These are phyloP conservation scores for Atethmia centrago DNA, from an alignment of 2,888 invertebrate species.

Conservation along the genomic window DNA sequence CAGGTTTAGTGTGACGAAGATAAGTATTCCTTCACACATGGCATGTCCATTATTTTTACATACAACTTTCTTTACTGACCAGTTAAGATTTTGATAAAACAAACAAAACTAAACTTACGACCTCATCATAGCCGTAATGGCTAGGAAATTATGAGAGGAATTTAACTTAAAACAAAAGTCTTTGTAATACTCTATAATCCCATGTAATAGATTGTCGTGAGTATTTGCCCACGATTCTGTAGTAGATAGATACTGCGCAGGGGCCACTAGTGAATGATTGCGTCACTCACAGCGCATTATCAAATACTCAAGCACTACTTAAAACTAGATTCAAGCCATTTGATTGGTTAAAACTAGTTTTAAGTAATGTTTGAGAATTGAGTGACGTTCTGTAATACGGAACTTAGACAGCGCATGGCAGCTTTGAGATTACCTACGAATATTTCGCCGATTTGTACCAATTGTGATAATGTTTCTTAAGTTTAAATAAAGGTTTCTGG, in stretches of 20 bases:
- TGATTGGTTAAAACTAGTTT: no score
- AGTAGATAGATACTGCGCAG: neutral
- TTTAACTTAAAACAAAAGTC: constrained; percentile 29
- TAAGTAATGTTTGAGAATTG: no score
- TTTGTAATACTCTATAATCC: constrained; percentile 33
- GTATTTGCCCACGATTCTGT: constrained; percentile 55
- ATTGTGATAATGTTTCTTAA: constrained; percentile 13
- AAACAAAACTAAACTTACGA: neutral
- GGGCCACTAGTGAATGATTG: constrained; percentile 34
- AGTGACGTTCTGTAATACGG: no score
- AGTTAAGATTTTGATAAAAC: neutral
- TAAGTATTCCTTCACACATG: neutral
- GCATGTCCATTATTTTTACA: neutral
- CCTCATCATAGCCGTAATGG: neutral
- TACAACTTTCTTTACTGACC: neutral
- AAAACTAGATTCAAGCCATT: no score
- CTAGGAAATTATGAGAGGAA: neutral
- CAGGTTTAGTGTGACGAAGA: neutral
- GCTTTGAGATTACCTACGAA: constrained; percentile 29
- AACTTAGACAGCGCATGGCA: constrained; percentile 22
- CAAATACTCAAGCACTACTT: no score
- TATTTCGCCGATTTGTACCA: constrained; percentile 39
- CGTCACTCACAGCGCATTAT: constrained; percentile 31
- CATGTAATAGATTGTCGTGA: constrained; percentile 56
- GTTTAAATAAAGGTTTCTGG: no score